Conservation (phyloP, 2,113 vertebrate genomes). For the Cardinalis cardinalis region DNA sequence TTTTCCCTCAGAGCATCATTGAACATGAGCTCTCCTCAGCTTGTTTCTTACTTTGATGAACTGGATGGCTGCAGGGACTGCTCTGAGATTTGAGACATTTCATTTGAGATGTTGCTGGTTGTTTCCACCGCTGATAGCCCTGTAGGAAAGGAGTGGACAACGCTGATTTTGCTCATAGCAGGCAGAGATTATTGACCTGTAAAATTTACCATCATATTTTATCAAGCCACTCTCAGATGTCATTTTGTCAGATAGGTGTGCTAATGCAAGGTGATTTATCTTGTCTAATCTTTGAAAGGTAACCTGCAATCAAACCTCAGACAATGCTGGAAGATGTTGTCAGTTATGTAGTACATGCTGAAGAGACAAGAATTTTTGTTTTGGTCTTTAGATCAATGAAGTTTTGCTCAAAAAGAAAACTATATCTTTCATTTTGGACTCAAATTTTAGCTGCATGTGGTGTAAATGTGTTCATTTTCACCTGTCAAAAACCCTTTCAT, state of each 20-base stretch:
- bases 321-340: neutral
- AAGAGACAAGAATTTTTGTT: neutral
- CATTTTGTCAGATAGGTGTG: neutral
- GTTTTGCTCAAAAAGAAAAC: neutral
- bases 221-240: neutral
- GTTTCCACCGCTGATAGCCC: neutral
- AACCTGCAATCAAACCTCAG: neutral
- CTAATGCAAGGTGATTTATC: neutral
- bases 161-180: neutral
- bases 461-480: constrained; percentile 13
- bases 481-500: neutral
- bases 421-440: constrained; percentile 14
- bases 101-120: neutral
- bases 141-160: neutral
- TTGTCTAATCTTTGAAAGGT: neutral
- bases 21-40: constrained; percentile 35
- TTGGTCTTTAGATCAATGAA: neutral
- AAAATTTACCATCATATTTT: constrained; percentile 10
- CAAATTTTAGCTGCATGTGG: neutral
- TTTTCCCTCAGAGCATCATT: constrained; percentile 58
- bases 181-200: constrained; percentile 22
- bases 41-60: constrained; percentile 50
- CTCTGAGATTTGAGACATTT: constrained; percentile 7
- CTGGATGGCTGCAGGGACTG: constrained; percentile 27
- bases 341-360: neutral